phyloP scores from a whole-genome alignment of 2,797 vertebrate species.

The Australoheros facetus region DNA sequence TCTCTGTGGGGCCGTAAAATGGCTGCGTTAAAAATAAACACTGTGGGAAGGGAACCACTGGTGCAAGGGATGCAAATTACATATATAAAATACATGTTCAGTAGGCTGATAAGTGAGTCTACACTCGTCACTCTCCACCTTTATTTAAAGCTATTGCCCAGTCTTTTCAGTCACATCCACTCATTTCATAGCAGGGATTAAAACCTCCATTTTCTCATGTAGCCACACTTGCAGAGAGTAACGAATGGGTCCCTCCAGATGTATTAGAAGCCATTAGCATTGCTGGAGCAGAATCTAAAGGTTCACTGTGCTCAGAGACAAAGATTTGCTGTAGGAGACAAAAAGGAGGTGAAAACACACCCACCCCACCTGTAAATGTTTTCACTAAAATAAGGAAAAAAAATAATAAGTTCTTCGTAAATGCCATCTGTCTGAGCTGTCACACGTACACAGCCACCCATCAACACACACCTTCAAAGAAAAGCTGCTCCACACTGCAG shows the following conservation, averaged over 20 bases:
- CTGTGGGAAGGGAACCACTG: not conserved
- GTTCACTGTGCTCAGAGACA: not conserved
- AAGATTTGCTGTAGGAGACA: not conserved
- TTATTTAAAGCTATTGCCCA: not conserved
- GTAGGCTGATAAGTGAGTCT: not conserved
- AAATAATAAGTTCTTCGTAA: not conserved
- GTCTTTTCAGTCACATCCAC: not conserved
- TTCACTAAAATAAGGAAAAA: constrained; percentile 8
- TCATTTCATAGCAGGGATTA: not conserved
- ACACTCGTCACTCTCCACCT: not conserved
- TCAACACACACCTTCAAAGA: not conserved
- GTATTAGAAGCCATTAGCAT: not conserved
- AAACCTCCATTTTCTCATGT: not conserved
- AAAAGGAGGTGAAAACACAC: constrained; percentile 1
- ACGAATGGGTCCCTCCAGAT: not conserved
- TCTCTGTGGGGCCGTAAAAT: not conserved
- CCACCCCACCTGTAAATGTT: not conserved
- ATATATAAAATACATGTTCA: not conserved
- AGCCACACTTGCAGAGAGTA: constrained; percentile 3
- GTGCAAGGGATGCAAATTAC: not conserved
- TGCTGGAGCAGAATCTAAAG: not conserved
- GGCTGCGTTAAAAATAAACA: not conserved
- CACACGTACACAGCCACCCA: not conserved
- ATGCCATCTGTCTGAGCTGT: constrained; percentile 11
- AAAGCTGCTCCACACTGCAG: not conserved